Percentiles rank a stretch among this genome's conserved stretches.
Evolutionary conservation across 2,797 vertebrate species (phyloP).

Genomic region (Gymnocypris eckloni): DNA sequence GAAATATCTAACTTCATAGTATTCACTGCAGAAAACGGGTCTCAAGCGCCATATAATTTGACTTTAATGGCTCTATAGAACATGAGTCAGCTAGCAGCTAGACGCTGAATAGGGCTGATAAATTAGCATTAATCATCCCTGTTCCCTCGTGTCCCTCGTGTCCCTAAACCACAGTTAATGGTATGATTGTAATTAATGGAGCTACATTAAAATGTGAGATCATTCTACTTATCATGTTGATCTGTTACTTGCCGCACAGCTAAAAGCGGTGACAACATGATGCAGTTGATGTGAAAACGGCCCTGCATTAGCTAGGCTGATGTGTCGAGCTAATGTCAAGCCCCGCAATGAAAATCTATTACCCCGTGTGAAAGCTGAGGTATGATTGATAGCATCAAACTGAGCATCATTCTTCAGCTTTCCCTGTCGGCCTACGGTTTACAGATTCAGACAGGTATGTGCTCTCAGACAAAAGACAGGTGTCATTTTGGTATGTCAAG

Average conservation of each 20-base stretch:
- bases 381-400: conserved; percentile 40
- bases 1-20: conserved; percentile 42
- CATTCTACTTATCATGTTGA: conserved; percentile 27
- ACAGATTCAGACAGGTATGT: conserved; percentile 49
- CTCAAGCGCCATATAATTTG: conserved; percentile 44
- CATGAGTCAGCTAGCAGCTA: conserved; percentile 41
- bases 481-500: conserved; percentile 50
- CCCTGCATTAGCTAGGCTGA: conserved; percentile 5
- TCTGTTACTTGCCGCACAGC: conserved; percentile 1
- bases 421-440: conserved; percentile 19
- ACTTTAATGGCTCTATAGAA: conserved; percentile 49
- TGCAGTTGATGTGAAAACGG: conserved; percentile 10
- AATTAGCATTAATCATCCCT: conserved; percentile 42
- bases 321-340: conserved; percentile 42
- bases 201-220: conserved; percentile 15
- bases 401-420: conserved; percentile 28
- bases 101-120: conserved; percentile 28
- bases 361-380: conserved; percentile 15
- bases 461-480: conserved; percentile 57
- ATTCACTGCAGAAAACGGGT: conserved; percentile 38
- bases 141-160: conserved; percentile 2
- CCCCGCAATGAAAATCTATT: conserved; percentile 35
- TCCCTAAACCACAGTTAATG: conserved; percentile 25
- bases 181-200: conserved; percentile 38
- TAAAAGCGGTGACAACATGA: conserved; percentile 16